Percentiles rank a stretch among this genome's conserved stretches.
phyloP scores from a whole-genome alignment of 2,113 vertebrate genomes.

The Myrmecophaga tridactyla region DNA sequence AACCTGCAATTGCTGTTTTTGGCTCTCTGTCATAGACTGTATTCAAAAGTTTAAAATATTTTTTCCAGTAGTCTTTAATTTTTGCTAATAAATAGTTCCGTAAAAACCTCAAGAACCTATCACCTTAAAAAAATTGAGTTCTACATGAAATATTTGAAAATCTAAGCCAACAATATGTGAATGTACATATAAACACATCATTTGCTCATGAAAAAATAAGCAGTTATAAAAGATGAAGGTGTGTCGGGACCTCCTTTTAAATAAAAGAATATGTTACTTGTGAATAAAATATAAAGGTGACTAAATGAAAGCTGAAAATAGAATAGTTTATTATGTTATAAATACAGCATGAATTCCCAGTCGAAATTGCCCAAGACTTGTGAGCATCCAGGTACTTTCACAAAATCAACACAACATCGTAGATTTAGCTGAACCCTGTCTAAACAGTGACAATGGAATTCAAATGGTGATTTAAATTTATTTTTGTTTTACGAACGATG shows the following conservation, averaged over 20 bases:
- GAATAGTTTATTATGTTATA: slow-evolving; percentile 80
- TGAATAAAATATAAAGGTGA: slow-evolving; percentile 78
- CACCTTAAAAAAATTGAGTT: slow-evolving; percentile 73
- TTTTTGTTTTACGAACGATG: slow-evolving; percentile 62
- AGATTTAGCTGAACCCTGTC: slow-evolving; percentile 72
- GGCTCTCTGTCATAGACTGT: slow-evolving; percentile 52
- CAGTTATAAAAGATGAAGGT: slow-evolving; percentile 71
- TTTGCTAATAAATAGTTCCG: slow-evolving; percentile 58
- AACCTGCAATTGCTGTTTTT: slow-evolving; percentile 61
- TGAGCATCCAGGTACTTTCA: slow-evolving; percentile 72
- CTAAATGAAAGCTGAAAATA: slow-evolving; percentile 79
- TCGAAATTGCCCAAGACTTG: slow-evolving; percentile 76
- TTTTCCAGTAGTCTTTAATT: slow-evolving; percentile 70
- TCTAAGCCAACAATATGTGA: slow-evolving; percentile 65
- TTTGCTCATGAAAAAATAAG: slow-evolving; percentile 81
- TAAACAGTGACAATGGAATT: slow-evolving; percentile 74
- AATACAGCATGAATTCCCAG: slow-evolving; percentile 65
- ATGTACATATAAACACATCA: slow-evolving; percentile 74
- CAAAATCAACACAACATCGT: slow-evolving; percentile 68
- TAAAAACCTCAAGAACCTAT: slow-evolving; percentile 64
- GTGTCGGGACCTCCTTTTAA: slow-evolving; percentile 71
- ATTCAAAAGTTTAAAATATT: slow-evolving; percentile 55
- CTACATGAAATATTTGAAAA: slow-evolving; percentile 73
- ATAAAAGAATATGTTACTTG: slow-evolving; percentile 71
- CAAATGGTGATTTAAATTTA: slow-evolving; percentile 75